Percentiles rank a stretch among this genome's conserved stretches.
phyloP scores from a whole-genome alignment of 2,888 invertebrate genomes.

The Drosophila formosana region DNA sequence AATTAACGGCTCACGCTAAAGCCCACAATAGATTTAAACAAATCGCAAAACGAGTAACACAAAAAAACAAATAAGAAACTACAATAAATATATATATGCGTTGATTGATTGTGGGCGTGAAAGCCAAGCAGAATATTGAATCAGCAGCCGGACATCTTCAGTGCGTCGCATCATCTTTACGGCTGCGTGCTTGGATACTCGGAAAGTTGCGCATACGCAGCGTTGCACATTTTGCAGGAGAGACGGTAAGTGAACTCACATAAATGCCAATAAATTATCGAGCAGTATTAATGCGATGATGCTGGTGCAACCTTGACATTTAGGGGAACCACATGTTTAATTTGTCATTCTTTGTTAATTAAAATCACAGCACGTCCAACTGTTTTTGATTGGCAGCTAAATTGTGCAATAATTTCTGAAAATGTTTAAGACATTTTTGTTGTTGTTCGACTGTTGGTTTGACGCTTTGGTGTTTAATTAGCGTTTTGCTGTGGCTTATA shows the following conservation, averaged over 20 bases:
- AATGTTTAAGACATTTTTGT: constrained; percentile 44
- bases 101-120: constrained; percentile 72
- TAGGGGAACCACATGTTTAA: constrained; percentile 37
- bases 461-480: constrained; percentile 66
- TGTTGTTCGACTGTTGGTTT: constrained; percentile 17
- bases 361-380: constrained; percentile 63
- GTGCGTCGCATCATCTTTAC: constrained; percentile 14
- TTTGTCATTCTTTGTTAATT: constrained; percentile 72
- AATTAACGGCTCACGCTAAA: constrained; percentile 24
- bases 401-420: constrained; percentile 62
- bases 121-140: constrained; percentile 41
- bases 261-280: constrained; percentile 11
- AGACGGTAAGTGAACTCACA: constrained; percentile 46
- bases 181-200: constrained; percentile 37
- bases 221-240: constrained; percentile 39
- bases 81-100: constrained; percentile 11
- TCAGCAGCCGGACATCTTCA: constrained; percentile 16
- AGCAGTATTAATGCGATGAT: not conserved
- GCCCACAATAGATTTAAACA: constrained; percentile 54
- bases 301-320: constrained; percentile 71
- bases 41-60: constrained; percentile 24
- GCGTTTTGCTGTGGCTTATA: constrained; percentile 66
- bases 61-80: constrained; percentile 20
- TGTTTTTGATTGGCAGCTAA: constrained; percentile 73
- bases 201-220: constrained; percentile 54